These are phyloP conservation scores for Conchocele bisecta DNA, from an alignment of 2,888 invertebrate genomes.

Conservation along the genomic window DNA sequence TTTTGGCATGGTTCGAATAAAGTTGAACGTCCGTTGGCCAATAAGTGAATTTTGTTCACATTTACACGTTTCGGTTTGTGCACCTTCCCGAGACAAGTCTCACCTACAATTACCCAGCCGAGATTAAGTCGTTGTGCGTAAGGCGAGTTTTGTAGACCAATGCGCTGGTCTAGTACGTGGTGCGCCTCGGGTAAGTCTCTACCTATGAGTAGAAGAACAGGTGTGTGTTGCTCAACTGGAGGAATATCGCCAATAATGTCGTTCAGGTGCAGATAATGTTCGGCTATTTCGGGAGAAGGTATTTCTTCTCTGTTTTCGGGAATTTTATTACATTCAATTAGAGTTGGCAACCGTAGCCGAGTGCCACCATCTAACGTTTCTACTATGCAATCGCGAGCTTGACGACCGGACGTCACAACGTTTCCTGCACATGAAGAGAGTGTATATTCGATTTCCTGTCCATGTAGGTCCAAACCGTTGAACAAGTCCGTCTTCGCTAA, in stretches of 20 bases:
- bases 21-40: background rate
- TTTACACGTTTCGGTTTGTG: slow-evolving; percentile 16
- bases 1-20: slow-evolving; percentile 7
- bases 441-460: slow-evolving; percentile 1
- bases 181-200: slow-evolving; percentile 22
- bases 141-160: slow-evolving; percentile 14
- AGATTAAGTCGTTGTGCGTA: slow-evolving; percentile 17
- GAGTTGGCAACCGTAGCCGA: slow-evolving; percentile 24
- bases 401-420: slow-evolving; percentile 7
- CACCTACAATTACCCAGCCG: slow-evolving; percentile 30
- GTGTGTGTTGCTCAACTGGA: background rate
- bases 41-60: slow-evolving; percentile 15
- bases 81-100: slow-evolving; percentile 31
- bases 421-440: background rate
- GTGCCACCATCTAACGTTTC: slow-evolving; percentile 25
- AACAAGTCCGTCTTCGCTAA: slow-evolving; percentile 33
- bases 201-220: slow-evolving; percentile 19
- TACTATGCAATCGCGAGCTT: slow-evolving; percentile 24
- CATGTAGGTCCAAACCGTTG: background rate
- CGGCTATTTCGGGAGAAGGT: slow-evolving; percentile 18
- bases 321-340: slow-evolving; percentile 48
- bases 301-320: slow-evolving; percentile 33
- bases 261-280: slow-evolving; percentile 7
- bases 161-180: slow-evolving; percentile 31
- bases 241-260: background rate